Base-by-base conservation (phyloP, 2,113 vertebrate genomes). In the Psilopsiagon aymara region DNA sequence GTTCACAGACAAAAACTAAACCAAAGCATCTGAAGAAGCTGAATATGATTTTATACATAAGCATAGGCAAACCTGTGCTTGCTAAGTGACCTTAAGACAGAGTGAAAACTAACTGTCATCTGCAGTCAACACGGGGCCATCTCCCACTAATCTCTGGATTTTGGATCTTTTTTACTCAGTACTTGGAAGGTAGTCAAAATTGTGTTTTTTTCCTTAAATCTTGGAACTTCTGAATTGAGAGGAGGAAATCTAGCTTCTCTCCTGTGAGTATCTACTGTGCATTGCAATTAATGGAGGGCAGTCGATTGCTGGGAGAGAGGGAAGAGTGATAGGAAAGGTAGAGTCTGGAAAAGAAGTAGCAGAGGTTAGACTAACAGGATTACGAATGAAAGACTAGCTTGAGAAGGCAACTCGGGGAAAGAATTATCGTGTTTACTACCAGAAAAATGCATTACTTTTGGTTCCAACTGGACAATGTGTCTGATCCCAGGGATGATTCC, bases 121-220 rank as follows among this genome's bases (percentile, higher is more conserved):
- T 55, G 47, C 53, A 76, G 37, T 25, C 0, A 0, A n/a, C 46
- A 83, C 74, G 39, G 44, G 46, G 43, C 6, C 29, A 4, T 29
- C n/a, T 57, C 47, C 64, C 52, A 37, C 25, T 68, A 17, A 46
- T 28, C 60, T 83, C 1, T 39, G 44, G 74, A 73, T 59, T 35
- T 10, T 24, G 57, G 13, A 59, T n/a, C 33, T 59, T 59, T n/a
- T 59, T 24, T 59, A n/a, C 57, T 59, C 33, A 59, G 57, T n/a
- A 60, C 28, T 71, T 71, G 88, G 64, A 79, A 63, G 39, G 41
- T 59, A 44, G 57, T 33, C 47, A 39, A 39, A 39, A 39, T 39
- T 39, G 39, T 39, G 39, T 39, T 39, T 39, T 39, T 39, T 39
- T 47, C 82, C 37, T 82, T 23, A 51, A 43, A 62, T 79, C 33